phyloP scores from a whole-genome alignment of 2,797 vertebrate species.

The Gymnoscopelus braueri region DNA sequence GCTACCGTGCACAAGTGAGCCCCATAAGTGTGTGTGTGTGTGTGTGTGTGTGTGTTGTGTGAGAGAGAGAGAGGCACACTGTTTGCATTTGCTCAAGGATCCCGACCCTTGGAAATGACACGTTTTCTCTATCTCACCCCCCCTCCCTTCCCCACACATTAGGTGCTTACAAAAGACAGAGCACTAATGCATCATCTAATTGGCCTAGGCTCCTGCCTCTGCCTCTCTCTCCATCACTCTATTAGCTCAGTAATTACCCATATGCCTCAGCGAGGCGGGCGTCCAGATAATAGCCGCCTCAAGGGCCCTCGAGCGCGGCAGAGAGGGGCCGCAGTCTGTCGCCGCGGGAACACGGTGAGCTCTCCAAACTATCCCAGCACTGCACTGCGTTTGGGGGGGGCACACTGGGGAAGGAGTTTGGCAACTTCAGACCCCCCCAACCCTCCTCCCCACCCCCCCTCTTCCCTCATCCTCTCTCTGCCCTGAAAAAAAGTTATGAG shows the following conservation, averaged over 20 bases:
- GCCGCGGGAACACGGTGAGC: constrained; percentile 78
- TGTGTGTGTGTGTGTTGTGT: constrained; percentile 21
- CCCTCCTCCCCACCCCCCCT: background rate
- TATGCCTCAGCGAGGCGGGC: constrained; percentile 99
- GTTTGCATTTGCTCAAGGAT: constrained; percentile 81
- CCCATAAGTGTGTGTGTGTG: constrained; percentile 7
- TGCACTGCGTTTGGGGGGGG: constrained; percentile 48
- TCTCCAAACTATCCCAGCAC: constrained; percentile 93
- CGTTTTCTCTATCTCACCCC: constrained; percentile 73
- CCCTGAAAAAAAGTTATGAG: constrained; percentile 49
- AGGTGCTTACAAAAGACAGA: constrained; percentile 99
- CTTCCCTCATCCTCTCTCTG: background rate
- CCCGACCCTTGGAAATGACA: constrained; percentile 84
- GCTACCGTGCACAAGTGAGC: constrained; percentile 34
- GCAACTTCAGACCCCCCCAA: constrained; percentile 73
- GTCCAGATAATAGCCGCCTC: constrained; percentile 99
- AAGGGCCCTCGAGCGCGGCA: constrained; percentile 98
- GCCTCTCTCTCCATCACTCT: constrained; percentile 99
- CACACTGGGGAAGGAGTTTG: constrained; percentile 85
- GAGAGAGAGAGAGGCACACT: constrained; percentile 54
- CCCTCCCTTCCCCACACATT: constrained; percentile 97
- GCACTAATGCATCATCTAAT: constrained; percentile 99
- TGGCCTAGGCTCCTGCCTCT: constrained; percentile 99
- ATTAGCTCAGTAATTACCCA: constrained; percentile 99
- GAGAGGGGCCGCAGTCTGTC: constrained; percentile 90